Base-by-base conservation (phyloP, 2,113 vertebrate genomes). In the Heterotis niloticus region DNA sequence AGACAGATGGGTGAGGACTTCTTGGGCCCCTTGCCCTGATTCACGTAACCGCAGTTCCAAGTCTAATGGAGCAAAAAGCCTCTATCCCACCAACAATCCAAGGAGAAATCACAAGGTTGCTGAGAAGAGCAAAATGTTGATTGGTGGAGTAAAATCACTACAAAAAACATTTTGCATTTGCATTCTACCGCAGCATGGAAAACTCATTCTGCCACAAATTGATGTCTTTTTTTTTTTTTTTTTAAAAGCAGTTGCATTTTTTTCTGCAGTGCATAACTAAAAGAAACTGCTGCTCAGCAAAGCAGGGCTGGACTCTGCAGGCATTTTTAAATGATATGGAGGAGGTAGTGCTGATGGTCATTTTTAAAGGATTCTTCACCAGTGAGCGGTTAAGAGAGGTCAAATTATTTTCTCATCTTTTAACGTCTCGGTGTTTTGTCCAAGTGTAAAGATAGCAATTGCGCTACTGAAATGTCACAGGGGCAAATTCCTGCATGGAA, bases 1-100 rank as follows among this genome's bases (percentile, higher is more conserved):
- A 26, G 29, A 77, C 74, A 81, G 81, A 83, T 84, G 81, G 78
- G 44, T 23, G 68, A 29, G 23, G 64, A 72, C 54, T 73, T 81
- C 68, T 59, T 18, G 51, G 73, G 29, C 34, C 23, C 26, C 18
- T 3, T 13, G 78, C 76, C 64, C 69, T 13, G 51, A 75, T 69
- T 60, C 80, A 20, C 44, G 64, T 28, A 26, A 57, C 79, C 69
- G 28, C 26, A 80, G 79, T 34, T 29, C 72, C 23, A 23, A 60
- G 56, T 17, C 23, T 4, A 3, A 9, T 18, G 18, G 23, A 56
- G 20, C 1, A 12, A 62, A 20, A 29, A 17, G 13, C 23, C 44
- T 5, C 28, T 34, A n/a, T 14, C 28, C 75, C 75, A 4, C 24
- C 65, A 12, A 24, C 66, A 24, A 10, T 76, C 18, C 14, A n/a